Percentiles rank a stretch among this genome's conserved stretches.
Evolutionary conservation across 2,797 vertebrate genomes (phyloP).

Genomic region (Pristis pectinata): DNA sequence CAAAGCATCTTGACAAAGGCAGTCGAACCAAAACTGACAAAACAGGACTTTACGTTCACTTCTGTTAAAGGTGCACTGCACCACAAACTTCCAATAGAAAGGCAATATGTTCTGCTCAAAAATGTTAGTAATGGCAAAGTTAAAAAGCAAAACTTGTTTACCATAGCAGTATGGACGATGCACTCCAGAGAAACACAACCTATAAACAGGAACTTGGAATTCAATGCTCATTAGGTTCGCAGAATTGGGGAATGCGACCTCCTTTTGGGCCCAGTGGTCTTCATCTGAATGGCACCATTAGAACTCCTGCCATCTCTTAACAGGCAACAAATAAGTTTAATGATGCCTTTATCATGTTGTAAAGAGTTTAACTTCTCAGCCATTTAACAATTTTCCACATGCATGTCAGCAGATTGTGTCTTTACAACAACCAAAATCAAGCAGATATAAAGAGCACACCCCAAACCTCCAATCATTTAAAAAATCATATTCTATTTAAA

Average conservation of each 20-base stretch:
- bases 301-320: background rate
- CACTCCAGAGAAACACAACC: background rate
- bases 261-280: background rate
- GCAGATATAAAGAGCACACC: background rate
- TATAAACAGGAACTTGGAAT: background rate
- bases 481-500: background rate
- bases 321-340: background rate
- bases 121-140: background rate
- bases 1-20: background rate
- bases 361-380: background rate
- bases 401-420: background rate
- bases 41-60: background rate
- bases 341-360: too few relatives aligned
- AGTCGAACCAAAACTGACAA: background rate
- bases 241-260: too few relatives aligned
- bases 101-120: background rate
- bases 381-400: background rate
- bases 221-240: background rate
- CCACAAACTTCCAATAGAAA: background rate
- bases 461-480: background rate
- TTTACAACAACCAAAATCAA: background rate
- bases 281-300: background rate
- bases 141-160: background rate
- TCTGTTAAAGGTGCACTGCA: background rate
- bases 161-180: background rate